These are phyloP conservation scores for Desmophyllum pertusum DNA, from an alignment of 92 coral and sea anemone species.

Conservation along the genomic window DNA sequence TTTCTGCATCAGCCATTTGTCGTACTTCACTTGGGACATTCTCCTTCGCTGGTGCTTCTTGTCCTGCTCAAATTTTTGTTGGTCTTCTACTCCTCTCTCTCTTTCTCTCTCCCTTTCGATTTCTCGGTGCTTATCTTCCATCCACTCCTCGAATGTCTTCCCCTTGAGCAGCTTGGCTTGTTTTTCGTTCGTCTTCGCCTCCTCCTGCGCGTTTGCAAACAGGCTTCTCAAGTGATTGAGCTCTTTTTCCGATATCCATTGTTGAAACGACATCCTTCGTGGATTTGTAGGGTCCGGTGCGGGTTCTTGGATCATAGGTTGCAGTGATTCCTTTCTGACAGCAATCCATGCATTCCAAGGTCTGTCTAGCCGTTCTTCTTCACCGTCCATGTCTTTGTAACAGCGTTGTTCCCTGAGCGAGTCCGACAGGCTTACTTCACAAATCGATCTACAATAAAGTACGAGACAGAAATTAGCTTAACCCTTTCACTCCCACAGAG, in stretches of 20 bases:
- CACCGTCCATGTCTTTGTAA: conserved; percentile 59
- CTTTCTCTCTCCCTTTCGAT: conserved; percentile 70
- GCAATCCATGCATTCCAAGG: conserved; percentile 95
- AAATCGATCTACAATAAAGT: conserved; percentile 65
- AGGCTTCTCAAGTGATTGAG: conserved; percentile 65
- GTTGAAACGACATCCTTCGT: conserved; percentile 83
- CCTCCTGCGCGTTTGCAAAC: conserved; percentile 72
- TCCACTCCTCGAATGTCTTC: conserved; percentile 93
- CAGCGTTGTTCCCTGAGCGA: conserved; percentile 48
- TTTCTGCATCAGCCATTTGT: conserved; percentile 93
- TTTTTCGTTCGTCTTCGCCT: conserved; percentile 70
- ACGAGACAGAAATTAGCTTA: neutral
- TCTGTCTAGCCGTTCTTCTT: conserved; percentile 71
- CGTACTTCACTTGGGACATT: conserved; percentile 85
- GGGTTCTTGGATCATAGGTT: conserved; percentile 42
- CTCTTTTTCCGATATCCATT: conserved; percentile 92
- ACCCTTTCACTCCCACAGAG: neutral
- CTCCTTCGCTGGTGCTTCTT: conserved; percentile 68
- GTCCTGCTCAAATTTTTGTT: conserved; percentile 60
- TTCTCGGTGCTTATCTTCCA: conserved; percentile 82
- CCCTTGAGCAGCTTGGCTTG: conserved; percentile 69
- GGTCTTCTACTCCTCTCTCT: conserved; percentile 68
- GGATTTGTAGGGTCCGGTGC: conserved; percentile 26
- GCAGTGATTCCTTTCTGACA: conserved; percentile 71
- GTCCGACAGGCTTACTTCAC: conserved; percentile 74